Conservation (phyloP, 2,888 invertebrate species). For the Zhengitettix transpicula region DNA sequence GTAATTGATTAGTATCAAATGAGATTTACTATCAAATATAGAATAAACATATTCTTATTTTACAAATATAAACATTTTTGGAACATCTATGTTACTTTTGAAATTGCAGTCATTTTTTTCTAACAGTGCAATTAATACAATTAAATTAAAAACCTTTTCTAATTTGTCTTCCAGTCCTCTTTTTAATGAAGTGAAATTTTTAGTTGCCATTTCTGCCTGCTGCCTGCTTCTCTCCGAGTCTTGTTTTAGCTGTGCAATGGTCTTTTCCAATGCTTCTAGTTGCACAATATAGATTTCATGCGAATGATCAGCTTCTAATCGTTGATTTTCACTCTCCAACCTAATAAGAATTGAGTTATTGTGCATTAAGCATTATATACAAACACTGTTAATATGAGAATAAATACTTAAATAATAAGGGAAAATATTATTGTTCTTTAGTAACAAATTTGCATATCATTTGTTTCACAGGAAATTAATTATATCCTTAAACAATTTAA, state of each 20-base stretch:
- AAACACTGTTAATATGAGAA: too few relatives aligned
- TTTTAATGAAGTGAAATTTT: slow-evolving; percentile 7
- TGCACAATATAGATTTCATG: slow-evolving; percentile 17
- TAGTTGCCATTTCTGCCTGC: slow-evolving; percentile 3
- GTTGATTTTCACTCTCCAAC: slow-evolving; percentile 20
- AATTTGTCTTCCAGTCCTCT: slow-evolving; percentile 34
- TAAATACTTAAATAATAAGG: too few relatives aligned
- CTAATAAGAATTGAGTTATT: not conserved
- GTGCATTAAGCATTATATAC: too few relatives aligned
- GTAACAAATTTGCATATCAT: too few relatives aligned
- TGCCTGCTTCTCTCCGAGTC: slow-evolving; percentile 14
- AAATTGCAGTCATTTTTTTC: too few relatives aligned
- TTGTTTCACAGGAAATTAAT: too few relatives aligned
- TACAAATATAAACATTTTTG: too few relatives aligned
- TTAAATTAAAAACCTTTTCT: slow-evolving; percentile 26
- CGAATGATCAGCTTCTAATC: slow-evolving; percentile 18
- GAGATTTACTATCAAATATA: too few relatives aligned
- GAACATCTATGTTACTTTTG: not conserved
- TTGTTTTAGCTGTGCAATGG: slow-evolving; percentile 19
- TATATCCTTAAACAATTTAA: too few relatives aligned
- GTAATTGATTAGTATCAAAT: too few relatives aligned
- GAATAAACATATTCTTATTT: too few relatives aligned
- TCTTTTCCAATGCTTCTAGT: slow-evolving; percentile 21
- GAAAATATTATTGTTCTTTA: too few relatives aligned
- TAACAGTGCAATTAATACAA: not conserved